A percentile compares a stretch with the other conserved stretches of the same genome.
Evolutionary conservation across 2,797 vertebrate genomes (phyloP).

Genomic region (Cichlasoma orientale): DNA sequence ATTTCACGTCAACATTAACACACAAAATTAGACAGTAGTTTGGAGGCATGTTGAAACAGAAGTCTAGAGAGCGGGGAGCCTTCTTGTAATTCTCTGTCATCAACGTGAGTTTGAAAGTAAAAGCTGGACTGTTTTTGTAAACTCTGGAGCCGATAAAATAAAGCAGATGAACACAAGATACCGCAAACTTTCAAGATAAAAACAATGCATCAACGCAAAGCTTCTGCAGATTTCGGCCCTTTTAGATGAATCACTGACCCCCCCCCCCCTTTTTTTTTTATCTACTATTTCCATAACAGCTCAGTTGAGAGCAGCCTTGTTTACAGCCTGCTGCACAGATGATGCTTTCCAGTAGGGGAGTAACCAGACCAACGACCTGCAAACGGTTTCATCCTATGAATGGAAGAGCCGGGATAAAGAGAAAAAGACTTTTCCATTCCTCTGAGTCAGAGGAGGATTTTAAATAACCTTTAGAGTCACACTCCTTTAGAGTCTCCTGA

Average conservation of each 20-base stretch:
- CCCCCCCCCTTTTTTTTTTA: background rate
- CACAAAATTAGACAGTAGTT: constrained; percentile 48
- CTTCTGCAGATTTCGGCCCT: constrained; percentile 1
- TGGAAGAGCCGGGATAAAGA: constrained; percentile 44
- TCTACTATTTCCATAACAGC: constrained; percentile 9
- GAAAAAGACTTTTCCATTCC: constrained; percentile 45
- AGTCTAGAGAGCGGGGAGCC: constrained; percentile 10
- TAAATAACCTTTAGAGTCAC: constrained; percentile 58
- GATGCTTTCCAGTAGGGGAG: constrained; percentile 5
- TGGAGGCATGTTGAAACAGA: constrained; percentile 46
- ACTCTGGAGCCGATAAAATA: constrained; percentile 12
- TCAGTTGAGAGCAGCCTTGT: constrained; percentile 24
- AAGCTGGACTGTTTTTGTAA: constrained; percentile 2
- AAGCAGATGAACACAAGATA: background rate
- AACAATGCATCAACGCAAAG: constrained; percentile 13
- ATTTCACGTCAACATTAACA: constrained; percentile 54
- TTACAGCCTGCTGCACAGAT: constrained; percentile 24
- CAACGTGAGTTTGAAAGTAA: constrained; percentile 10
- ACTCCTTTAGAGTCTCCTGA: constrained; percentile 39
- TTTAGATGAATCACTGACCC: constrained; percentile 1
- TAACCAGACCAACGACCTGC: constrained; percentile 37
- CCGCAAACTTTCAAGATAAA: background rate
- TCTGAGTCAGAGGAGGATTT: constrained; percentile 53
- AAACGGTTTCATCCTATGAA: constrained; percentile 27
- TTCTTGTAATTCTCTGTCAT: constrained; percentile 21